These are phyloP conservation scores for Sardina pilchardus DNA, from an alignment of 2,113 vertebrate genomes.

Conservation along the genomic window DNA sequence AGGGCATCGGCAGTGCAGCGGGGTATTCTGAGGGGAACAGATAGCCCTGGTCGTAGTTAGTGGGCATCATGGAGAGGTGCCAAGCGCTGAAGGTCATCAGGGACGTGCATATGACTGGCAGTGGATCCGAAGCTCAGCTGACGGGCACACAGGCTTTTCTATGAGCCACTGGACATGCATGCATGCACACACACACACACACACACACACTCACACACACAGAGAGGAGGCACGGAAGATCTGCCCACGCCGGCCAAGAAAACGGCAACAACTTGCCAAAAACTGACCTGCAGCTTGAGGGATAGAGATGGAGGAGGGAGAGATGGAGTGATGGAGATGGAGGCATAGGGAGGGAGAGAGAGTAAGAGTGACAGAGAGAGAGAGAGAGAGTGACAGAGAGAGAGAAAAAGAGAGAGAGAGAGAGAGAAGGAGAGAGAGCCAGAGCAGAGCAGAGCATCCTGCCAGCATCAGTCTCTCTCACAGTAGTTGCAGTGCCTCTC, in stretches of 20 bases:
- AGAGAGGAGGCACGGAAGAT: not conserved
- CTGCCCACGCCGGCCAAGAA: not conserved
- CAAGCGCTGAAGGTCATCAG: not conserved
- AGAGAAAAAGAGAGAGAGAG: not conserved
- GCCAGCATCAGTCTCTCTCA: not conserved
- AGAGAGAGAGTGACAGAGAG: not conserved
- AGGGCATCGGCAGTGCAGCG: not conserved
- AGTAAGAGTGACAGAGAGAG: not conserved
- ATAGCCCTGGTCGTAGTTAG: not conserved
- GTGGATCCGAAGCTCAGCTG: not conserved
- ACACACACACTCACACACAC: conserved; percentile 19
- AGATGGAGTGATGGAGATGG: not conserved
- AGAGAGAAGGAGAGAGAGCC: not conserved
- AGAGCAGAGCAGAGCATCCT: no score
- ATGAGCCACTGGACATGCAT: conserved; percentile 85
- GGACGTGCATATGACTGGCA: not conserved
- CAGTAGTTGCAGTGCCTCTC: not conserved
- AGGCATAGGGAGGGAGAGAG: not conserved
- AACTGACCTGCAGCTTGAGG: conserved; percentile 9
- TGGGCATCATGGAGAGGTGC: not conserved
- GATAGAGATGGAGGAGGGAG: not conserved
- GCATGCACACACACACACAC: not conserved
- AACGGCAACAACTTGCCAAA: not conserved
- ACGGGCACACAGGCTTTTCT: conserved; percentile 80
- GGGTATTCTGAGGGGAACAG: not conserved